Evolutionary conservation across 2,113 vertebrate species (phyloP), one percentile per base, ranked within the genome.

Genomic region (Bolborhynchus lineola): DNA sequence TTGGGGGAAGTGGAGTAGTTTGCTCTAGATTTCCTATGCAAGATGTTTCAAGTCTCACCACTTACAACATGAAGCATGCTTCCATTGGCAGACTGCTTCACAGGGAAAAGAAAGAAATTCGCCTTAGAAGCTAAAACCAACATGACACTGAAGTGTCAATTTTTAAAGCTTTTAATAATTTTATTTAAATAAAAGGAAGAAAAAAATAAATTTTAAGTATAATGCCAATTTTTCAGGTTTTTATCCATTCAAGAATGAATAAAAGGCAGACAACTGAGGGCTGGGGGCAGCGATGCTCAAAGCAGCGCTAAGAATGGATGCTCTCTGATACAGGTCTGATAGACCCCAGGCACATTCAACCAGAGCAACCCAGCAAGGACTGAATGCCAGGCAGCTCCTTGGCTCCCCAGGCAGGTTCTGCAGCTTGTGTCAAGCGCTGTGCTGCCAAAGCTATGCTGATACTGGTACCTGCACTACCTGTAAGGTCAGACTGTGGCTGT

Each of bases 341-440:
- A 6, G 14, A 69, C 4, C 2, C 33, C 21, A 4, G 25, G 14
- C 10, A 25, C 0, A 0, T 8, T 2, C 26, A 53, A 53, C 28
- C 52, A 3, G 28, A 53, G 52, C 52, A 53, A 18, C 16, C 16
- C 28, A 24, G 57, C 9, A 15, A 59, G 33, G 57, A 59, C 33
- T 24, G 57, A 59, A 35, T 35, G 57, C 57, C 14, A 23, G 57
- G 57, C 52, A 46, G 55, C 41, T 15, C 4, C 39, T 28, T 13
- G 8, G 63, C 67, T 60, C 17, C 80, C n/a, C 46, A 6, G 53
- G 20, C 77, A 69, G 60, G 53, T 69, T 46, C 77, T 64, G 3
- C 71, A 28, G 62, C 53, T 16, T 5, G 55, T 26, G 39, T 1
- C 3, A 15, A 35, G 11, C 0, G 10, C 55, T 18, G 16, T 10